Percentiles rank a stretch among this genome's conserved stretches.
Evolutionary conservation across 1,140 invertebrate species (phyloP).

Genomic region (Hylaeus volcanicus): DNA sequence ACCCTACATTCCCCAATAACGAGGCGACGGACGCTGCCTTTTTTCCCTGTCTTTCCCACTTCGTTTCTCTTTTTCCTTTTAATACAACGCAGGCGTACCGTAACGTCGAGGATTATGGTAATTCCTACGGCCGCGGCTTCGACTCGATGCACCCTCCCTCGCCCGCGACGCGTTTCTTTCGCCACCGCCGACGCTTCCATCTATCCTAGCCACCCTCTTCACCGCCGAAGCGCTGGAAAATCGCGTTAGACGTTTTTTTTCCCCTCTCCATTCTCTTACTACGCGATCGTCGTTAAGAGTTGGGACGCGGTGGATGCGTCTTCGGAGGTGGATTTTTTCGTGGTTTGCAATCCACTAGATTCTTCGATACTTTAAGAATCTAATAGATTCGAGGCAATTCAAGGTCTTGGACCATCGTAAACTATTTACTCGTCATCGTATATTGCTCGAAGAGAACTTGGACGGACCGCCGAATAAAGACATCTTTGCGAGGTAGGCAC

Average conservation of each 20-base stretch:
- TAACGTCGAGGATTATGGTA: slow-evolving; percentile 55
- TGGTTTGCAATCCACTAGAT: no score
- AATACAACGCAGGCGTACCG: slow-evolving; percentile 21
- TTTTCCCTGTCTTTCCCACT: slow-evolving; percentile 13
- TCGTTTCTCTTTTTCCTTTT: slow-evolving; percentile 8
- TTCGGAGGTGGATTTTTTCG: no score
- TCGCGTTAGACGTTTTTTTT: neutral
- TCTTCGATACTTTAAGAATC: neutral
- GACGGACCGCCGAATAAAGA: no score
- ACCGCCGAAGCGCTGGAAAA: neutral
- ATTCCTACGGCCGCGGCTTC: slow-evolving; percentile 37
- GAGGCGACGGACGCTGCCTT: slow-evolving; percentile 39
- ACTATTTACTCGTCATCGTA: no score
- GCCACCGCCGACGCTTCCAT: neutral
- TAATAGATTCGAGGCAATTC: neutral
- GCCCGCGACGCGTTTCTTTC: slow-evolving; percentile 12
- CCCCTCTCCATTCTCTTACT: neutral
- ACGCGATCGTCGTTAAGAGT: neutral
- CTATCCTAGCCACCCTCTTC: neutral
- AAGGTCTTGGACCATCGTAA: no score
- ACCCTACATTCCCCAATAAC: slow-evolving; percentile 62
- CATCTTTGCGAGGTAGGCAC: no score
- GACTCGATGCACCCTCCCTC: slow-evolving; percentile 24
- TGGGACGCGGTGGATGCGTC: neutral
- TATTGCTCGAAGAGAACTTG: no score